Conservation (phyloP, 2,113 vertebrate species). For the Gobiocypris rarus region DNA sequence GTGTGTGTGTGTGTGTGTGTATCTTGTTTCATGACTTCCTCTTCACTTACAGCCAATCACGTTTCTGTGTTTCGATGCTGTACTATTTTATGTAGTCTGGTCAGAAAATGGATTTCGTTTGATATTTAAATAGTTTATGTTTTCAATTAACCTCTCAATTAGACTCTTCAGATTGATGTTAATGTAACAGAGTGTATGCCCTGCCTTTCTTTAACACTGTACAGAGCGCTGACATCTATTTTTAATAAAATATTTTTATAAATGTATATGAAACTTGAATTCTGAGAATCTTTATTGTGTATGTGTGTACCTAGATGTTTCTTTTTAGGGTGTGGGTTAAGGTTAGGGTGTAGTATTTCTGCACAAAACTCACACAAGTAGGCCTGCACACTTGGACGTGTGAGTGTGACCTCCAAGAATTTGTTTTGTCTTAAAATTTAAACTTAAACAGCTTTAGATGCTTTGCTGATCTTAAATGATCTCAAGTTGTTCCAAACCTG, state of each 20-base stretch:
- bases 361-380: too few species aligned
- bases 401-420: too few species aligned
- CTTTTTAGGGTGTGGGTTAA: too few species aligned
- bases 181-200: slow-evolving; percentile 28
- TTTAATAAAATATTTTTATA: slow-evolving; percentile 58
- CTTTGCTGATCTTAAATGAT: too few species aligned
- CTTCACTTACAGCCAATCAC: background rate
- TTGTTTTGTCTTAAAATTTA: too few species aligned
- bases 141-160: background rate
- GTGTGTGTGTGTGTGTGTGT: background rate
- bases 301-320: background rate
- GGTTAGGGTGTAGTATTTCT: background rate
- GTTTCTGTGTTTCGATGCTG: slow-evolving; percentile 1
- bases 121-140: slow-evolving; percentile 18
- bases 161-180: slow-evolving; percentile 28
- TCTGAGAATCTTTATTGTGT: background rate
- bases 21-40: slow-evolving; percentile 1
- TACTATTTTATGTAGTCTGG: background rate
- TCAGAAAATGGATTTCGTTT: slow-evolving; percentile 3
- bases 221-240: slow-evolving; percentile 48
- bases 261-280: slow-evolving; percentile 5
- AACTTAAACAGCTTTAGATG: background rate
- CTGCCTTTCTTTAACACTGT: slow-evolving; percentile 44
- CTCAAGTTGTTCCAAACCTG: too few species aligned
- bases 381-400: too few species aligned